A percentile compares a stretch with the other conserved stretches of the same genome.
These are phyloP conservation scores for Taurulus bubalis DNA, from an alignment of 2,113 vertebrate genomes.

Conservation along the genomic window DNA sequence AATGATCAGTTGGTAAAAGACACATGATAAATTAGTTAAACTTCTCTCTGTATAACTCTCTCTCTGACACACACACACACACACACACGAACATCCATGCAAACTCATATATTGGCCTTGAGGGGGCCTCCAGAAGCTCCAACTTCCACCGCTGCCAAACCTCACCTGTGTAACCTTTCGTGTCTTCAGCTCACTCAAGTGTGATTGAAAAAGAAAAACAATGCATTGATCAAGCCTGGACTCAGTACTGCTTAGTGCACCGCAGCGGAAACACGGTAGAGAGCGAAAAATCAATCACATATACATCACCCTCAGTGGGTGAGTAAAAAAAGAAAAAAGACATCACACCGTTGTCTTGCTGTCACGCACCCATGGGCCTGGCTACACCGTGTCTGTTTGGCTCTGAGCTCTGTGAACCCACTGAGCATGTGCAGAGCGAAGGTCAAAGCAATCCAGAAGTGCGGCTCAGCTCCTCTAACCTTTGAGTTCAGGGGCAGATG, in stretches of 20 bases:
- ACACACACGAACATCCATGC: conserved; percentile 39
- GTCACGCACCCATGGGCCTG: conserved; percentile 78
- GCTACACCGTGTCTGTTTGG: conserved; percentile 70
- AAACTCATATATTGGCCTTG: conserved; percentile 64
- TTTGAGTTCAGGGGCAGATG: conserved; percentile 79
- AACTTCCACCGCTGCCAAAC: conserved; percentile 69
- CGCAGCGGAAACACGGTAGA: conserved; percentile 76
- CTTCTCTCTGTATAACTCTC: conserved; percentile 18
- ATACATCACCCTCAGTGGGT: conserved; percentile 80
- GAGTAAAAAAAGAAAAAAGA: conserved; percentile 70
- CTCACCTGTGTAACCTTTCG: conserved; percentile 81
- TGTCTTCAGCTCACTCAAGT: conserved; percentile 81
- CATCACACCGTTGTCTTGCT: conserved; percentile 79
- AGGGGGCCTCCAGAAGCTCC: conserved; percentile 71
- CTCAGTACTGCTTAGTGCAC: conserved; percentile 79
- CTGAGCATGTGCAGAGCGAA: conserved; percentile 80
- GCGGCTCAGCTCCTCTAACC: conserved; percentile 75
- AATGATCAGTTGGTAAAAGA: conserved; percentile 11
- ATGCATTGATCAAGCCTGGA: conserved; percentile 84
- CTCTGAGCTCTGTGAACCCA: conserved; percentile 67
- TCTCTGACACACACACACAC: conserved; percentile 14
- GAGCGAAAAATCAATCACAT: conserved; percentile 84
- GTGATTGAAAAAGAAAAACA: conserved; percentile 84
- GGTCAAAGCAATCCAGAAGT: conserved; percentile 82
- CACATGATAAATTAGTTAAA: conserved; percentile 14